Evolutionary conservation across 2,113 vertebrate genomes (phyloP), one percentile per base, ranked within the genome.

Genomic region (Electrona antarctica): DNA sequence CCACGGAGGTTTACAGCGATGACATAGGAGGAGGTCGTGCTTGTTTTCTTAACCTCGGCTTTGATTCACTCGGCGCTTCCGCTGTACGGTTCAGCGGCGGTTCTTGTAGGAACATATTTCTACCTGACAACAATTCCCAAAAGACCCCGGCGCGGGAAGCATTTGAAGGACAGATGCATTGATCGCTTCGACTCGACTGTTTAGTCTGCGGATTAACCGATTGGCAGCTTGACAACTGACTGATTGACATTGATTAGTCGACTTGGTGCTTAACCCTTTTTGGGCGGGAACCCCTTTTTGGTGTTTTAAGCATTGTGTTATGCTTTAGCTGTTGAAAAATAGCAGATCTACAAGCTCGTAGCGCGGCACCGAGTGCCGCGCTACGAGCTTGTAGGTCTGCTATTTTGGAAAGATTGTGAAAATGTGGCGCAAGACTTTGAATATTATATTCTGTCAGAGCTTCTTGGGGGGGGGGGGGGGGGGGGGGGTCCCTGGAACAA

Each of bases 211-310:
- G 83, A 88, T 86, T 79, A 84, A 84, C 86, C 78, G 67, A 84
- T 71, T 73, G 85, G 72, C 72, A 64, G 69, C 61, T 85, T 83
- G 87, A 88, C 89, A 81, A 51, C 60, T 74, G 88, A 89, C 83
- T 63, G 72, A 49, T 51, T 78, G 88, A 86, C 84, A 76, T 72
- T 71, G 87, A 88, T 80, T 86, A 88, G 90, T 88, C 77, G 82
- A 85, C 81, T 21, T 78, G 66, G 79, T 6, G 21, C 76, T 84
- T 85, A 88, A 89, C 75, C 73, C 33, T 1, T 21, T 21, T 21
- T 21, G 21, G 71, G 76, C 79, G 62, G 56, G 51, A 83, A 85
- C 79, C 75, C 66, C 82, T 80, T 80, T 80, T 81, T 49, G 49
- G 46, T 58, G 47, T 6, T 41, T 41, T 41, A 41, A 41, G 33